phyloP scores from a whole-genome alignment of 2,888 invertebrate species.

The Standfussiana lucernea region DNA sequence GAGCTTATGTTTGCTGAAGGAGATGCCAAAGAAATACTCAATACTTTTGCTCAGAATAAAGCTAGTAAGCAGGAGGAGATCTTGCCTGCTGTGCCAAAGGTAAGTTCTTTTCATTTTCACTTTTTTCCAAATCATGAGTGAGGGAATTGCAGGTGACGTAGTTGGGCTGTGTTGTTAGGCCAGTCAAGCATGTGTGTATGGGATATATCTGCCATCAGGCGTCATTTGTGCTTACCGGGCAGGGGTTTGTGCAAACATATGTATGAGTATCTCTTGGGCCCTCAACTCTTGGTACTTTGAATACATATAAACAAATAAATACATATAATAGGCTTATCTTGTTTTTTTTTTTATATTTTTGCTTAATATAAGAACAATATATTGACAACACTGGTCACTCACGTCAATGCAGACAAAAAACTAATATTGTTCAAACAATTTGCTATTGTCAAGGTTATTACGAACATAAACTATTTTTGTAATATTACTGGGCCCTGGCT shows the following conservation, averaged over 20 bases:
- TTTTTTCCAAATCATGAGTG: not conserved
- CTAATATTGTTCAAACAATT: not conserved
- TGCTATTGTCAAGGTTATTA: not conserved
- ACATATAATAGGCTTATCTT: no score
- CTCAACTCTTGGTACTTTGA: no score
- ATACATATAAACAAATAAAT: no score
- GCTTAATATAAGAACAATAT: no score
- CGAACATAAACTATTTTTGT: not conserved
- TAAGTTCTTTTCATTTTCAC: constrained; percentile 44
- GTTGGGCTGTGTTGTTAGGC: not conserved
- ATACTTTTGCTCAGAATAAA: constrained; percentile 94
- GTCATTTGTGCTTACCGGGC: no score
- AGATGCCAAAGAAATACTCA: constrained; percentile 96
- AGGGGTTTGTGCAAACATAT: no score
- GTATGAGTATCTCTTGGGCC: no score
- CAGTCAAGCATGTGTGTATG: accelerated
- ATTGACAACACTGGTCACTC: not conserved
- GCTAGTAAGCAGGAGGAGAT: constrained; percentile 92
- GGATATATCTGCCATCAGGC: not conserved
- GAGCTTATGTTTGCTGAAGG: constrained; percentile 98
- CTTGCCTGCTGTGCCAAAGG: constrained; percentile 86
- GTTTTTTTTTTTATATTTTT: no score
- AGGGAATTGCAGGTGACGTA: not conserved
- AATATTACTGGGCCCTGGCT: not conserved
- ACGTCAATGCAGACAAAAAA: no score